These are phyloP conservation scores for Neopelma chrysocephalum DNA, from an alignment of 2,797 vertebrate genomes.

Conservation along the genomic window DNA sequence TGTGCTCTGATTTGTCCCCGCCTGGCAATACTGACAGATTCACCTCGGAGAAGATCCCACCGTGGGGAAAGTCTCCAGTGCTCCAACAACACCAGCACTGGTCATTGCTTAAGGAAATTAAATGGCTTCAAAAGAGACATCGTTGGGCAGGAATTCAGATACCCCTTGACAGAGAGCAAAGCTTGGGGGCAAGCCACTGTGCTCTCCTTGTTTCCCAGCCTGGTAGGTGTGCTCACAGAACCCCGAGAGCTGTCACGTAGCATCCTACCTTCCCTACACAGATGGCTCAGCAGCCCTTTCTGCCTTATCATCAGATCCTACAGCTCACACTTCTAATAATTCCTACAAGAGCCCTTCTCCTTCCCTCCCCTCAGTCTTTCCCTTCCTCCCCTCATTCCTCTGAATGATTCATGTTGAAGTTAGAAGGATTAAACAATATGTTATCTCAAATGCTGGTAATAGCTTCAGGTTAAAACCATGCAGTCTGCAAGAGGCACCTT, in stretches of 20 bases:
- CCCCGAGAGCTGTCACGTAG: not conserved
- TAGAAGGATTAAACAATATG: constrained; percentile 68
- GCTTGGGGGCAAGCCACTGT: not conserved
- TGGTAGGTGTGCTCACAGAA: not conserved
- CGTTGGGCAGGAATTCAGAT: not conserved
- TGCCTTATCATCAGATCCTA: constrained; percentile 40
- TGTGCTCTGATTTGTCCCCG: not conserved
- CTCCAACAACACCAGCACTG: not conserved
- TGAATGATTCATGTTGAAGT: constrained; percentile 72
- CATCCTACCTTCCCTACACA: not conserved
- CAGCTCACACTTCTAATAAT: constrained; percentile 34
- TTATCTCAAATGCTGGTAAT: constrained; percentile 60
- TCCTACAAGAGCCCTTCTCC: constrained; percentile 11
- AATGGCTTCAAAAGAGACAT: not conserved
- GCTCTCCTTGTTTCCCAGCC: not conserved
- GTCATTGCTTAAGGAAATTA: not conserved
- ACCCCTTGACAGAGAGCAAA: not conserved
- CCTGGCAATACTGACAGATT: not conserved
- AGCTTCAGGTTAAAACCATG: constrained; percentile 59
- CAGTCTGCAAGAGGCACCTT: constrained; percentile 52
- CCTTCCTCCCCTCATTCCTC: constrained; percentile 14
- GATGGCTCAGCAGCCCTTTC: not conserved
- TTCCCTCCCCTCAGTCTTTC: not conserved
- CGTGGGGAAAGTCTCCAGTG: not conserved
- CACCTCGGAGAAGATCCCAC: not conserved